Evolutionary conservation across 2,888 invertebrate species (phyloP).

Genomic region (Volucella inflata): DNA sequence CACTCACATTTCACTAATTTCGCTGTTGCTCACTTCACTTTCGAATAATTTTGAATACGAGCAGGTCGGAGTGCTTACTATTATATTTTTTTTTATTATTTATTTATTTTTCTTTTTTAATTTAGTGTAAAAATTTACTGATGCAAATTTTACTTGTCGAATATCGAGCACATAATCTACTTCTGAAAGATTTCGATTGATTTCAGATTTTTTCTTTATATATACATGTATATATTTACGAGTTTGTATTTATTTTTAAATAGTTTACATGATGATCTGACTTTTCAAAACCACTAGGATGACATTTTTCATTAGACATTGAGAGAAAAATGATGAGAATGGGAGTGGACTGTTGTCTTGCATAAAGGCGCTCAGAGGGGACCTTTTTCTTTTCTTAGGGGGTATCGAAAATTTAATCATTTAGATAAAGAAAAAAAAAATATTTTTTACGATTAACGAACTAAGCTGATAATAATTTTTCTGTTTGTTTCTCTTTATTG

Average conservation of each 20-base stretch:
- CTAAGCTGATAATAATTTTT: too few relatives aligned
- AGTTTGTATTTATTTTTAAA: too few relatives aligned
- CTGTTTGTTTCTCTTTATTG: constrained; percentile 9
- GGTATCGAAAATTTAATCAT: too few relatives aligned
- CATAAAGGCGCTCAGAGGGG: too few relatives aligned
- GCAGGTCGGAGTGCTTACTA: neutral
- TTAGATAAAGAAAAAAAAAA: too few relatives aligned
- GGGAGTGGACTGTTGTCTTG: neutral
- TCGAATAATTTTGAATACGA: constrained; percentile 8
- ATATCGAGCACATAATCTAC: constrained; percentile 26
- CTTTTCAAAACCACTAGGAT: too few relatives aligned
- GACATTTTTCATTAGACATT: constrained; percentile 2
- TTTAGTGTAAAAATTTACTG: constrained; percentile 38
- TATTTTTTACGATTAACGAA: too few relatives aligned
- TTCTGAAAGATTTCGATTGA: constrained; percentile 49
- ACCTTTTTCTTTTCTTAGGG: too few relatives aligned
- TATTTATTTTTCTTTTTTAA: constrained; percentile 10
- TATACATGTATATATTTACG: neutral
- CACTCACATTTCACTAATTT: constrained; percentile 56
- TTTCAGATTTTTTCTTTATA: constrained; percentile 49
- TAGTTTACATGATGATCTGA: constrained; percentile 24
- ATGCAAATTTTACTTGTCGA: constrained; percentile 34
- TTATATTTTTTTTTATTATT: neutral
- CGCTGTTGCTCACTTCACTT: neutral
- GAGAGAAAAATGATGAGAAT: neutral